Conservation (phyloP, 2,888 invertebrate species). For the Lasioglossum marginatum region DNA sequence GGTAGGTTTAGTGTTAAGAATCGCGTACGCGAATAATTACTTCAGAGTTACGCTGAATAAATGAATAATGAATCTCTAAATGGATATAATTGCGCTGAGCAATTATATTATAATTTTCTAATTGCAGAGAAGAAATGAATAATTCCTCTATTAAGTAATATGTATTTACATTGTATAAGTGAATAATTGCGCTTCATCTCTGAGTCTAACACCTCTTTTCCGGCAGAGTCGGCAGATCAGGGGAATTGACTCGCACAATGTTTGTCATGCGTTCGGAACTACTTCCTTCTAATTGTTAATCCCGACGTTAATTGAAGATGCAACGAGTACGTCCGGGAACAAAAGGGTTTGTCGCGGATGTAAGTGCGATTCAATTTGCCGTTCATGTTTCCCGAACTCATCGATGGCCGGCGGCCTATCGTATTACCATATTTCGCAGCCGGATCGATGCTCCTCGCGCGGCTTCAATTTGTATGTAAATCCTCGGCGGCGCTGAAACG, state of each 20-base stretch:
- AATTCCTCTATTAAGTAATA: not conserved
- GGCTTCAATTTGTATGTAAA: conserved; percentile 64
- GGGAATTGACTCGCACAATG: too few relatives aligned
- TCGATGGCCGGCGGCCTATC: conserved; percentile 40
- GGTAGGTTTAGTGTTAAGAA: not conserved
- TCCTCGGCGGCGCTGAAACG: conserved; percentile 34
- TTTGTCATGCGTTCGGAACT: not conserved
- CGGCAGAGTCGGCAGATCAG: too few relatives aligned
- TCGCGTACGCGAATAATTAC: not conserved
- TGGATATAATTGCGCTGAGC: not conserved
- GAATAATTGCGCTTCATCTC: not conserved
- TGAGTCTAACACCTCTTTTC: not conserved
- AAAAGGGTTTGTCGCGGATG: not conserved
- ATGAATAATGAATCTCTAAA: not conserved
- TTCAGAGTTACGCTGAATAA: not conserved
- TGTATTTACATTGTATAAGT: not conserved
- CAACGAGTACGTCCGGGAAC: not conserved
- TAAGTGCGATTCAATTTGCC: conserved; percentile 47
- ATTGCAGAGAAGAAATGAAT: not conserved
- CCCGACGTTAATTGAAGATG: not conserved
- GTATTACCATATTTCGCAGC: conserved; percentile 55
- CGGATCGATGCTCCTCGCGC: conserved; percentile 35
- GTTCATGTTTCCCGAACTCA: conserved; percentile 48
- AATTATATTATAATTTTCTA: not conserved
- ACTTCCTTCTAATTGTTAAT: not conserved